Conservation (phyloP, 2,888 invertebrate genomes). For the Calephelis perditalis region DNA sequence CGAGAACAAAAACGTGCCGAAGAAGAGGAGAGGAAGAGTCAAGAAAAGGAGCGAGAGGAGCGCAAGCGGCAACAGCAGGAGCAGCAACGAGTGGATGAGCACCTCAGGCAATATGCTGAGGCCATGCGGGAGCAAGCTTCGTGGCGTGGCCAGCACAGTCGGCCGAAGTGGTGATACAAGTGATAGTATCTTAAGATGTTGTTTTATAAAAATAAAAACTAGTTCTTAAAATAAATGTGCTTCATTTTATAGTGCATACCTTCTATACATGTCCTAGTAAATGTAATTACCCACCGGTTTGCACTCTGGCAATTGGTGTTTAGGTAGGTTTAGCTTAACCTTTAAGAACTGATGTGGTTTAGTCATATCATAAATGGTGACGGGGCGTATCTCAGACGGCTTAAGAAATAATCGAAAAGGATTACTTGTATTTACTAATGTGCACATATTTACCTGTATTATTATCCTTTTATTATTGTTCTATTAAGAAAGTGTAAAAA, state of each 20-base stretch:
- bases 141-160: neutral
- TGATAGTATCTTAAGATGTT: too few relatives aligned
- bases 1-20: too few relatives aligned
- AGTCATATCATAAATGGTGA: slow-evolving; percentile 14
- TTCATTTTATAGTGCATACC: too few relatives aligned
- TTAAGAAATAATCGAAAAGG: slow-evolving; percentile 16
- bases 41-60: neutral
- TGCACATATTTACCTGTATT: slow-evolving; percentile 10
- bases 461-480: too few relatives aligned
- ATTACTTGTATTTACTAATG: slow-evolving; percentile 14
- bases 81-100: neutral
- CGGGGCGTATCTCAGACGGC: slow-evolving; percentile 15
- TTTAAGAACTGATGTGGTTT: slow-evolving; percentile 17
- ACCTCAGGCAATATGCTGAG: neutral
- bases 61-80: neutral
- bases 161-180: too few relatives aligned
- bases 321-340: too few relatives aligned
- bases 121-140: neutral
- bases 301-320: too few relatives aligned
- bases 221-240: too few relatives aligned
- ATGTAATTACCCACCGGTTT: too few relatives aligned
- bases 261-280: too few relatives aligned
- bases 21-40: neutral
- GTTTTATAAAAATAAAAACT: too few relatives aligned
- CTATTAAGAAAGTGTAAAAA: too few relatives aligned